These are phyloP conservation scores for Osmerus eperlanus DNA, from an alignment of 2,113 vertebrate genomes.

Conservation along the genomic window DNA sequence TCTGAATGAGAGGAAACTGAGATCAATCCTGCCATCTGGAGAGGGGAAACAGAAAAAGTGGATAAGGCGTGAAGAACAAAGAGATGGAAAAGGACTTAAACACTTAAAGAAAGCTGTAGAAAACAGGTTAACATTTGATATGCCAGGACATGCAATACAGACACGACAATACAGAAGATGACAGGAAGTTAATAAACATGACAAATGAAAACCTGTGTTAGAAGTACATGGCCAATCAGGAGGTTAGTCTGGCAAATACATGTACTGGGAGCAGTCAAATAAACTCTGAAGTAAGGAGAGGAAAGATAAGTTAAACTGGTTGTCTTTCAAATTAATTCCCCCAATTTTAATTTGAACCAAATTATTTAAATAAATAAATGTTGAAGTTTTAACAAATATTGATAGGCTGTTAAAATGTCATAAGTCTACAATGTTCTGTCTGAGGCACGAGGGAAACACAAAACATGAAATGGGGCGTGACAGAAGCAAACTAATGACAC, in stretches of 20 bases:
- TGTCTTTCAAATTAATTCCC: too few species aligned
- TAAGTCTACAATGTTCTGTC: too few species aligned
- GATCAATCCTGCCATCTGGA: slow-evolving; percentile 59
- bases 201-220: slow-evolving; percentile 20
- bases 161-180: slow-evolving; percentile 29
- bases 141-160: slow-evolving; percentile 48
- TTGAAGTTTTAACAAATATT: too few species aligned
- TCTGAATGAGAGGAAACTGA: slow-evolving; percentile 50
- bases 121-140: slow-evolving; percentile 35
- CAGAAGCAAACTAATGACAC: slow-evolving; percentile 26
- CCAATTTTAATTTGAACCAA: too few species aligned
- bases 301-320: too few species aligned
- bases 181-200: slow-evolving; percentile 37
- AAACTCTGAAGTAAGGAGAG: not conserved
- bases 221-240: not conserved
- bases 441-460: too few species aligned
- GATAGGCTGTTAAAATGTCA: too few species aligned
- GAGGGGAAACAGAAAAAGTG: slow-evolving; percentile 35
- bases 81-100: slow-evolving; percentile 20
- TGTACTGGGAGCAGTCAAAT: too few species aligned
- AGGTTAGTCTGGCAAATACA: not conserved
- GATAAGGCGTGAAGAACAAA: slow-evolving; percentile 9
- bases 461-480: slow-evolving; percentile 11
- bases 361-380: too few species aligned
- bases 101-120: slow-evolving; percentile 18